Conservation (phyloP, 2,113 vertebrate species). For the Bubo blakistoni region DNA sequence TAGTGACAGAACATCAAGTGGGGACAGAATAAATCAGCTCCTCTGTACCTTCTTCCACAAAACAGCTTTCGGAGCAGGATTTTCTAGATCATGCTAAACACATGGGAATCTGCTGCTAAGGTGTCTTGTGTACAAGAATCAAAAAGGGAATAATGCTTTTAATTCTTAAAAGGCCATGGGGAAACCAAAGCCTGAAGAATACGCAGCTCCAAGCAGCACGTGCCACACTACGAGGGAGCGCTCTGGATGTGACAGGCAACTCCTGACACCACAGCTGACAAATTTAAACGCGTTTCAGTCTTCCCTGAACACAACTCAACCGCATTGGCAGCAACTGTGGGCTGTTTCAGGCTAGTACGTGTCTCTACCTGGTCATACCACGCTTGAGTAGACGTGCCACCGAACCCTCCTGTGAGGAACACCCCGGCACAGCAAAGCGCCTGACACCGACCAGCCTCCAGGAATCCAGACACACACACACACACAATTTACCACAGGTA, state of each 20-base stretch:
- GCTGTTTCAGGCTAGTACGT: neutral
- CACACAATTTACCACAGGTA: neutral
- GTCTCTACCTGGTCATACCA: neutral
- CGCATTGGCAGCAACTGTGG: neutral
- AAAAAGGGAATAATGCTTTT: neutral
- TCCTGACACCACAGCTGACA: neutral
- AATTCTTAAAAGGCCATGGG: neutral
- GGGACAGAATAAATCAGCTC: neutral
- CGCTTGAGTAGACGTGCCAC: neutral
- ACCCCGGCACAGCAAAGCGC: rapidly evolving
- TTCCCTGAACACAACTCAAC: neutral
- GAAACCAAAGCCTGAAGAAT: neutral
- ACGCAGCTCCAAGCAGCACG: rapidly evolving
- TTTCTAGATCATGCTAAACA: neutral
- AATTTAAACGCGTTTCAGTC: neutral
- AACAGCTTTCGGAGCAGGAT: neutral
- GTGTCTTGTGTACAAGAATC: neutral
- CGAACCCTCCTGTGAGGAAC: neutral
- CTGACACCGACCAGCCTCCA: neutral
- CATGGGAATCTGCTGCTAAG: neutral
- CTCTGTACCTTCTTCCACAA: neutral
- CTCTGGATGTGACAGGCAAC: neutral
- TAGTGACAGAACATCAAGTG: neutral
- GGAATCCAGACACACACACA: neutral
- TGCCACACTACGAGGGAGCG: neutral